Conservation (phyloP, 2,113 vertebrate genomes). For the Myotis lucifugus region DNA sequence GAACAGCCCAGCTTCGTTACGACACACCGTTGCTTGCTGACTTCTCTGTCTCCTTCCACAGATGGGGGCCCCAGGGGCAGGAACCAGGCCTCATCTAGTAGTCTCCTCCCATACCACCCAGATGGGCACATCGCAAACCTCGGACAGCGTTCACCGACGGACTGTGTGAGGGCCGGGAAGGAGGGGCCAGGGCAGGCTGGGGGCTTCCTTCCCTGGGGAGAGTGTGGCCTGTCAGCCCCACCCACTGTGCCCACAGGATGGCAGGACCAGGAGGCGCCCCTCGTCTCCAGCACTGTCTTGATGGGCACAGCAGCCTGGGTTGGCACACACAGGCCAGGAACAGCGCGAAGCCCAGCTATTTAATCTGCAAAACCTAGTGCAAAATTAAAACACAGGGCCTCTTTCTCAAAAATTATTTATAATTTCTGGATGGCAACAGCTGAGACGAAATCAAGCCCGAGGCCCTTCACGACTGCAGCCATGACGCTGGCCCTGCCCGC, state of each 20-base stretch:
- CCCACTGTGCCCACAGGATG: not conserved
- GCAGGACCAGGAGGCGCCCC: not conserved
- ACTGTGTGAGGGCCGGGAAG: not conserved
- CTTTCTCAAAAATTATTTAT: not conserved
- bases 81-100: no score
- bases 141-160: not conserved
- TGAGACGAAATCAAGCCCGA: fast-evolving
- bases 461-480: not conserved
- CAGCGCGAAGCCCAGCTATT: not conserved
- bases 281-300: not conserved
- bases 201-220: not conserved
- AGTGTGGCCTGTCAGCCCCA: no score
- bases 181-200: not conserved
- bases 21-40: not conserved
- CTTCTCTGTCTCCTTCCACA: not conserved
- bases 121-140: not conserved
- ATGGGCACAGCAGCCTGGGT: not conserved
- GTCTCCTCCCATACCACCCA: not conserved
- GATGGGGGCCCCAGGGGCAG: not conserved
- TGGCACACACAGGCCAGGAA: not conserved
- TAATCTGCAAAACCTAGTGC: not conserved
- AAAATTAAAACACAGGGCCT: not conserved
- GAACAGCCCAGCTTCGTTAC: not conserved
- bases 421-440: not conserved
- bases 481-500: fast-evolving